These are phyloP conservation scores for Psittacula echo DNA, from an alignment of 2,797 vertebrate species.

Conservation along the genomic window DNA sequence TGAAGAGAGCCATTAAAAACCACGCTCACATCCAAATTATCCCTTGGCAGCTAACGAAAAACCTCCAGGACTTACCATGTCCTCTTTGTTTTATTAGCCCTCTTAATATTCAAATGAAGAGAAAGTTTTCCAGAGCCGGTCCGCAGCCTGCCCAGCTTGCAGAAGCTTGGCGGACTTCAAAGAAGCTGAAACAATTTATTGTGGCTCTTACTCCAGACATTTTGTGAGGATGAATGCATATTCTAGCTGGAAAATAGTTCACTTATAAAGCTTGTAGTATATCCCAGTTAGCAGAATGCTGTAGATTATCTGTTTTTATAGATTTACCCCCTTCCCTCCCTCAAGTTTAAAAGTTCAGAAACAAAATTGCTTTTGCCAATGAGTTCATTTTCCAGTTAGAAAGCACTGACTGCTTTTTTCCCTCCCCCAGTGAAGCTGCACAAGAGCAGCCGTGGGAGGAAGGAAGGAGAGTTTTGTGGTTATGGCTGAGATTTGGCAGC, in stretches of 20 bases:
- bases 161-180: slow-evolving; percentile 1
- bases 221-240: neutral
- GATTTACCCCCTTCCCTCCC: neutral
- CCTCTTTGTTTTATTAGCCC: slow-evolving; percentile 41
- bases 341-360: slow-evolving; percentile 1
- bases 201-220: neutral
- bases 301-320: neutral
- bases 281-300: neutral
- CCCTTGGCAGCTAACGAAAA: slow-evolving; percentile 40
- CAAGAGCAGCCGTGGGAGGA: neutral
- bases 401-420: neutral
- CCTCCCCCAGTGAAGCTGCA: neutral
- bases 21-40: slow-evolving; percentile 12
- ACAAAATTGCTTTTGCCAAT: neutral
- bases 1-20: slow-evolving; percentile 17
- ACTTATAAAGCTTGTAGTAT: neutral
- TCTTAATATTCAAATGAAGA: slow-evolving; percentile 52
- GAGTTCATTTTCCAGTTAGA: neutral
- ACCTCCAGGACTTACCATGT: slow-evolving; percentile 23
- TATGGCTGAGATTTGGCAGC: neutral
- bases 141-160: neutral
- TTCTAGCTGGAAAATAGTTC: neutral
- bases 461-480: slow-evolving; percentile 48
- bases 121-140: slow-evolving; percentile 28
- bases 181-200: neutral